Conservation (phyloP, 2,797 vertebrate species). For the Danionella dracula region DNA sequence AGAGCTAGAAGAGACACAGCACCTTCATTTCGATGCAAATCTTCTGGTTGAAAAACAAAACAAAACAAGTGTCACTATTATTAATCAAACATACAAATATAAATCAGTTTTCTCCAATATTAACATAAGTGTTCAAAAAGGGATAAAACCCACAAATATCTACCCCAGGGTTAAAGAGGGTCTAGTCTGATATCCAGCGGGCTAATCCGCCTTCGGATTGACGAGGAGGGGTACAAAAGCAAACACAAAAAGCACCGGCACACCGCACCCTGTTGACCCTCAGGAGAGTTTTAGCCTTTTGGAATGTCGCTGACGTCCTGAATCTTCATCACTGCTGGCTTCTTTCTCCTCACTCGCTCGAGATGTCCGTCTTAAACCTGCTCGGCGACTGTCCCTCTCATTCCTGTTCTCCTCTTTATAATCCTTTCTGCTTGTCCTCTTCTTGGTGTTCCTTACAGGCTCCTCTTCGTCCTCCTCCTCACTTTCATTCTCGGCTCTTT, state of each 20-base stretch:
- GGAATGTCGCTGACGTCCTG: constrained; percentile 68
- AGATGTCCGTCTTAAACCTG: constrained; percentile 50
- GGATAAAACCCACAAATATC: constrained; percentile 38
- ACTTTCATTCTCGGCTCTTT: constrained; percentile 49
- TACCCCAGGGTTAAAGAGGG: constrained; percentile 23
- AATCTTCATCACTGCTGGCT: constrained; percentile 64
- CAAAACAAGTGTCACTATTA: constrained; percentile 50
- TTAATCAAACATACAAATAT: constrained; percentile 76
- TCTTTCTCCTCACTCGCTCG: constrained; percentile 13
- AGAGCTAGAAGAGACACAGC: constrained; percentile 57
- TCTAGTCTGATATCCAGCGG: neutral
- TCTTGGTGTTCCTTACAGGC: constrained; percentile 65
- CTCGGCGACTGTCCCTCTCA: constrained; percentile 73
- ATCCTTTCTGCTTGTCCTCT: constrained; percentile 59
- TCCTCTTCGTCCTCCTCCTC: constrained; percentile 55
- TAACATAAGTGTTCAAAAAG: constrained; percentile 57
- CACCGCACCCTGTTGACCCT: constrained; percentile 51
- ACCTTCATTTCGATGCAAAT: constrained; percentile 42
- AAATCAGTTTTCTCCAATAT: constrained; percentile 70
- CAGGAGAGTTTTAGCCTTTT: constrained; percentile 71
- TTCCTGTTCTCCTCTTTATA: constrained; percentile 79
- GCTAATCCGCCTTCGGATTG: constrained; percentile 14
- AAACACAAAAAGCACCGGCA: neutral
- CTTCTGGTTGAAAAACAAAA: constrained; percentile 41
- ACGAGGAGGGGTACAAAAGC: constrained; percentile 1